phyloP scores from a whole-genome alignment of 2,113 vertebrate genomes.

The Chamaetylas fuelleborni region DNA sequence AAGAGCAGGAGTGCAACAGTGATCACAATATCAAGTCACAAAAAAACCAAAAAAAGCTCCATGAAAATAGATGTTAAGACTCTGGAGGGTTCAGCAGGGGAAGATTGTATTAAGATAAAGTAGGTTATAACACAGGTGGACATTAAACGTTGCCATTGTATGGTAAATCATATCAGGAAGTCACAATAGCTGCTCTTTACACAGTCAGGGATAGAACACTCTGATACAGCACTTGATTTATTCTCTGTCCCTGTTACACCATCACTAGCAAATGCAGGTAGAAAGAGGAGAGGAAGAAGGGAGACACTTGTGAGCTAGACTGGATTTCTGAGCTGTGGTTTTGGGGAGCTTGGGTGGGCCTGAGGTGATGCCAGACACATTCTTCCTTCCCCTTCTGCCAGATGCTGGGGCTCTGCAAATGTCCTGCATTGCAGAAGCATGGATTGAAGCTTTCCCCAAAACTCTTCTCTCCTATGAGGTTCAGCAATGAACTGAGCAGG shows the following conservation, averaged over 20 bases:
- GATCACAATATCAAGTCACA: slow-evolving; percentile 73
- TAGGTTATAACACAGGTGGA: slow-evolving; percentile 56
- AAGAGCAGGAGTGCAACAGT: slow-evolving; percentile 65
- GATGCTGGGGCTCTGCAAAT: not conserved
- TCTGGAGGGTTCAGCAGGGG: slow-evolving; percentile 69
- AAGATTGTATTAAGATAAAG: slow-evolving; percentile 79
- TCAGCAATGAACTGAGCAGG: not conserved
- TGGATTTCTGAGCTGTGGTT: not conserved
- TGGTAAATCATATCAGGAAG: slow-evolving; percentile 60
- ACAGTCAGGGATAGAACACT: not conserved
- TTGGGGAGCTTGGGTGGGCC: not conserved
- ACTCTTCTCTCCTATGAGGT: not conserved
- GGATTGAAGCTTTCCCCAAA: not conserved
- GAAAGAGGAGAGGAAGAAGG: not conserved
- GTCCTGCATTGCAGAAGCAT: not conserved
- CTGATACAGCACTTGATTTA: not conserved
- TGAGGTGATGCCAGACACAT: not conserved
- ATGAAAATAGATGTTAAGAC: slow-evolving; percentile 65
- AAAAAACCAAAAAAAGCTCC: slow-evolving; percentile 50
- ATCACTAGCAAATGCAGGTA: not conserved
- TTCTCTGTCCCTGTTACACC: not conserved
- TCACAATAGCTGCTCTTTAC: slow-evolving; percentile 36
- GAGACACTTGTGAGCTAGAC: not conserved
- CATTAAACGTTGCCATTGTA: slow-evolving; percentile 70
- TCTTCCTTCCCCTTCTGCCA: not conserved